A percentile compares a stretch with the other conserved stretches of the same genome.
Conservation (phyloP, 2,113 vertebrate genomes). For the Misgurnus mizolepis region DNA sequence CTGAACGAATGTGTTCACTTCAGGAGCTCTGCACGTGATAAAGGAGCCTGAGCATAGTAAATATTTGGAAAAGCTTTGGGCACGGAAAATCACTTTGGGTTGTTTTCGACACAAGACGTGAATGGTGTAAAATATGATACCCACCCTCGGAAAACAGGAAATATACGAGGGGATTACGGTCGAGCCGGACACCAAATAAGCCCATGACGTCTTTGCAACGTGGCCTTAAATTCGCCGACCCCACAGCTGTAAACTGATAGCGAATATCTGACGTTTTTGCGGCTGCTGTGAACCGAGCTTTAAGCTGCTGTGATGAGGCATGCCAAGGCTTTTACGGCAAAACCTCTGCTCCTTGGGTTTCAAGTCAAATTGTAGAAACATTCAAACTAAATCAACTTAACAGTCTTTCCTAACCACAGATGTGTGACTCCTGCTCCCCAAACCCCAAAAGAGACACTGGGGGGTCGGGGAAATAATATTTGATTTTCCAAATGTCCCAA, state of each 20-base stretch:
- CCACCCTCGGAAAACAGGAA: background rate
- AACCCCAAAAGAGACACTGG: background rate
- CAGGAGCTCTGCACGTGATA: constrained; percentile 32
- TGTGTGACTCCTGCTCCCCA: background rate
- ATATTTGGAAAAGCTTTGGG: constrained; percentile 33
- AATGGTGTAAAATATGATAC: constrained; percentile 35
- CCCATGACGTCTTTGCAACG: background rate
- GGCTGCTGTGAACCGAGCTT: constrained; percentile 6
- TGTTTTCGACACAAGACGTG: constrained; percentile 15
- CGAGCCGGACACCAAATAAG: constrained; percentile 16
- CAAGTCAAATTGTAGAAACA: constrained; percentile 15
- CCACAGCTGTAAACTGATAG: constrained; percentile 22
- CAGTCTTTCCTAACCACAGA: background rate
- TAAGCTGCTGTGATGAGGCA: constrained; percentile 15
- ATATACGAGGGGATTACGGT: constrained; percentile 32
- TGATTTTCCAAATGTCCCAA: background rate
- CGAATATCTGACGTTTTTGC: constrained; percentile 1
- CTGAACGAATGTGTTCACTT: background rate
- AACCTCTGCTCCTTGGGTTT: constrained; percentile 23
- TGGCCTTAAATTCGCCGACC: constrained; percentile 2
- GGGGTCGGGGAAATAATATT: background rate
- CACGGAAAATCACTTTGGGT: constrained; percentile 14
- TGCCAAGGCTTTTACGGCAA: constrained; percentile 7
- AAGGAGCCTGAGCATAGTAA: constrained; percentile 38
- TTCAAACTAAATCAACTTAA: constrained; percentile 26